Evolutionary conservation across 2,113 vertebrate genomes (phyloP), one percentile per base, ranked within the genome.

Genomic region (Archilochus colubris): DNA sequence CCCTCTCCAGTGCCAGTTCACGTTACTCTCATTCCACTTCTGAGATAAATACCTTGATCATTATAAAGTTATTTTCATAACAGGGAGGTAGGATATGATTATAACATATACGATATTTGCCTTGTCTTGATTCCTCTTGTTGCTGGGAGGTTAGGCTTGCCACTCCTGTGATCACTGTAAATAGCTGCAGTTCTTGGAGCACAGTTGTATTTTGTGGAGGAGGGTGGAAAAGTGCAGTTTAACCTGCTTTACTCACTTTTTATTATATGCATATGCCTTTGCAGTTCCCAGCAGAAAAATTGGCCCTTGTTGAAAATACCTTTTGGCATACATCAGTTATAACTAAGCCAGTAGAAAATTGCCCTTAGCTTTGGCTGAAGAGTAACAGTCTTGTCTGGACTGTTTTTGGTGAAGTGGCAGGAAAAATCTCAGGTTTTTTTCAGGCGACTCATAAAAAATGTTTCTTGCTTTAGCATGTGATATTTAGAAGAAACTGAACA

Each of bases 331-430:
- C 91, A 95, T 95, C 82, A 87, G 86, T 94, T 95, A 50, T 46
- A 94, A 89, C 25, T 46, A 91, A 96, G 95, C 97, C 95, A 96
- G 95, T 89, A 96, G 89, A 96, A 97, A 92, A 94, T 94, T 97
- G 94, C 94, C 90, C 75, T 96, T 88, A 85, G 83, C 57, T 93
- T 96, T 96, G 89, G 81, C 96, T 95, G 82, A 75, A 46, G 63
- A 76, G 75, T 67, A 76, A 93, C 51, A 86, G 88, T 89, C 91
- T 96, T 97, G 96, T 96, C 94, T 97, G 96, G 94, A 83, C 86
- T 91, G 81, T 36, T 96, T 89, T 96, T 95, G 86, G 95, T 96
- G 87, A 95, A 97, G 93, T 93, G 94, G 94, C 95, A 95, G 89
- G 90, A 97, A 95, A 96, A 96, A 81, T 91, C 81, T 96, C 57